These are phyloP conservation scores for Nowickia ferox DNA, from an alignment of 2,888 invertebrate species.

Conservation along the genomic window DNA sequence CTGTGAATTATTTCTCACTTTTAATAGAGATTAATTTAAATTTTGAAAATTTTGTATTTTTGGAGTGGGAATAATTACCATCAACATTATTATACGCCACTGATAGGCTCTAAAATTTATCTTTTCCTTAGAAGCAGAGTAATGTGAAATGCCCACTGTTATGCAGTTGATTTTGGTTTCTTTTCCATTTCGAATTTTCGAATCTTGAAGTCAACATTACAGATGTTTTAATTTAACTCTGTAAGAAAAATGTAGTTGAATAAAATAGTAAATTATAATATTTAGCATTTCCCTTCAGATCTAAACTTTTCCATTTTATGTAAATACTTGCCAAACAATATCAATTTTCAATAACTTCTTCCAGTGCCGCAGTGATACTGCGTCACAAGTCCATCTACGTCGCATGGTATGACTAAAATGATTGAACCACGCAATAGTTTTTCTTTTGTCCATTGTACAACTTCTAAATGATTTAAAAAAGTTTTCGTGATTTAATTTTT, in stretches of 20 bases:
- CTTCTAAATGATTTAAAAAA: slow-evolving; percentile 42
- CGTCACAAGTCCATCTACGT: not conserved
- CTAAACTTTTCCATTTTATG: not conserved
- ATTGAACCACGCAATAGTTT: slow-evolving; percentile 50
- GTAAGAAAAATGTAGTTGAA: not conserved
- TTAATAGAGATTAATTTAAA: no score
- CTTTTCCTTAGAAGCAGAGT: no score
- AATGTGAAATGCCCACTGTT: no score
- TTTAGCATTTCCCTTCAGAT: not conserved
- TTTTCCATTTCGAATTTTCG: no score
- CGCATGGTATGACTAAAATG: not conserved
- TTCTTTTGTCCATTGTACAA: slow-evolving; percentile 33
- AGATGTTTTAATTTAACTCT: not conserved
- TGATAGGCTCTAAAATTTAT: no score
- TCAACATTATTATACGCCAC: no score
- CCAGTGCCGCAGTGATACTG: not conserved
- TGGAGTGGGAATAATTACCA: no score
- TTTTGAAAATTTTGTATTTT: no score
- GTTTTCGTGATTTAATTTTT: slow-evolving; percentile 42
- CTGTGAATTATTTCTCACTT: no score
- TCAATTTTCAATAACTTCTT: slow-evolving; percentile 3
- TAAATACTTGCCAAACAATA: not conserved
- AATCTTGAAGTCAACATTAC: no score
- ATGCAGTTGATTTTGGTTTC: no score
- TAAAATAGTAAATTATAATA: not conserved